Base-by-base conservation (phyloP, 2,113 vertebrate genomes). In the Sylvietta virens region DNA sequence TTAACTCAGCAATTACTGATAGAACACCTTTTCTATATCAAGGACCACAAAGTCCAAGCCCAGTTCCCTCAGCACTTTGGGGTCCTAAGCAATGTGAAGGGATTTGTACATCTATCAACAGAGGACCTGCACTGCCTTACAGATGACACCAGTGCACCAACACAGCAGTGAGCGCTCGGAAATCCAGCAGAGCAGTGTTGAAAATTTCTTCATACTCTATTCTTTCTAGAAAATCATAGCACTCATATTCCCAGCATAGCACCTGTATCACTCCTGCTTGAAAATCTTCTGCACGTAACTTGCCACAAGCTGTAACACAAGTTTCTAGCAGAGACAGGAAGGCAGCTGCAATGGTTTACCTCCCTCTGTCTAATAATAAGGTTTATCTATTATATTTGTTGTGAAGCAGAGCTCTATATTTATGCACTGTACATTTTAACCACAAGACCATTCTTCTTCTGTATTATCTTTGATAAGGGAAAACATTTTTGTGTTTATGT, bases 401-500 rank as follows among this genome's bases (percentile, higher is more conserved):
- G 65, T 67, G 83, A 81, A 84, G 28, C 39, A 40, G 44, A 84
- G 50, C 77, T 90, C 80, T 95, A 12, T 88, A 61, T 95, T 95
- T 92, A 77, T 83, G 39, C 54, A 64, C 21, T 71, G 74, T 91
- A 77, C 66, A n/a, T 69, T 88, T 95, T 81, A 95, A 89, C 58
- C 67, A 78, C 45, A 83, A 85, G 70, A 87, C 70, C 44, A 62
- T 94, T 45, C 78, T 74, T 95, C 82, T 69, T 79, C 93, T 65
- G 23, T 79, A 67, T 94, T 92, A 95, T 92, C 92, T 94, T 86
- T 92, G 80, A 96, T 94, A 87, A 91, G 51, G 44, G 67, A 84
- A 94, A 93, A 60, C 80, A 83, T 74, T 95, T 93, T 70, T 95
- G 65, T 91, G 57, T 92, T 92, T 92, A 83, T 56, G 64, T 27